Base-by-base conservation (phyloP, 2,113 vertebrate genomes). In the Melanostigma gelatinosum region DNA sequence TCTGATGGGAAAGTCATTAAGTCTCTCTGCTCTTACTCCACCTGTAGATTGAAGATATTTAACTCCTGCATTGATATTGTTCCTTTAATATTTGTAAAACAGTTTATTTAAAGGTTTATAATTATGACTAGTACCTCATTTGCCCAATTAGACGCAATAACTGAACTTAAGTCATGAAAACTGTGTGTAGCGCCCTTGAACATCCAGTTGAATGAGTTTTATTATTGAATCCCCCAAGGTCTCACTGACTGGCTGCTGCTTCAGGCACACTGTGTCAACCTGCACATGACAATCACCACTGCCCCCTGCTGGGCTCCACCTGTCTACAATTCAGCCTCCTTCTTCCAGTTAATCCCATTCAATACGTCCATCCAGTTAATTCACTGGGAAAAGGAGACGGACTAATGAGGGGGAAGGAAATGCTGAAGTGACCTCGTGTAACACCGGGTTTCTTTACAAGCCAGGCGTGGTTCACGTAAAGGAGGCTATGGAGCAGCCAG, bases 271-370 rank as follows among this genome's bases (percentile, higher is more conserved):
- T 46, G 42, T n/a, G 29, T 70, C 57, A 65, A 36, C 16, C 62
- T n/a, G 62, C 72, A 92, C 89, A 91, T 91, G 85, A 86, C n/a
- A 82, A 91, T 77, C 92, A 92, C 89, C 85, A 89, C 89, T 89
- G 92, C 92, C 91, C 92, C 93, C 91, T 94, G 80, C 91, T 92
- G 93, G 92, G 82, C 72, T 63, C 16, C 77, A 82, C 82, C 83
- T 82, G 58, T 69, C 78, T 62, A 6, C 46, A 74, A 50, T 50
- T 10, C n/a, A 74, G 32, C 58, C n/a, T n/a, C 40, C 12, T 57
- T 63, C 38, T 15, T 9, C 54, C 54, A 24, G 54, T 24, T 11
- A 13, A 52, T 78, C 40, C 42, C 7, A 55, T 61, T 63, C 24
- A 71, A 54, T 70, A 57, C 27, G 32, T 54, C 69, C 8, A 11